Base-by-base conservation (phyloP, 2,888 invertebrate genomes). In the Agrotis puta region DNA sequence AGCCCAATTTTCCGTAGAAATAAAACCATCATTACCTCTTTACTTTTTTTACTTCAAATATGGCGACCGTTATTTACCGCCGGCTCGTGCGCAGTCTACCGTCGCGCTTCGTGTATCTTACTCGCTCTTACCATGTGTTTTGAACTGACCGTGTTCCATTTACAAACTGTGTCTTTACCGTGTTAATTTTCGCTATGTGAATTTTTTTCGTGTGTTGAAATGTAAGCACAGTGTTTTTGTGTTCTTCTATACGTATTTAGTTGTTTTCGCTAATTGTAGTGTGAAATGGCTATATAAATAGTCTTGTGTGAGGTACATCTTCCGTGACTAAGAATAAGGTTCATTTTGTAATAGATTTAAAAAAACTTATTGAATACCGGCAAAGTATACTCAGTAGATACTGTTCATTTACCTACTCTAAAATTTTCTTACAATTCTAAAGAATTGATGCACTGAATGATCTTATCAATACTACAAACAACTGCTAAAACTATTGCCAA, bases 101-200 rank as follows among this genome's bases (percentile, higher is more conserved):
- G 72, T 74, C 87, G 85, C 78, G 77, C 77, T 85, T 89, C 87
- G 85, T 91, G 89, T 90, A 87, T 92, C 92, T 91, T 92, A 87
- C 93, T 93, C 91, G 91, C 92, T 91, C 92, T 85, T 70, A 74
- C 72, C 62, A 77, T 82, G 85, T 70, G 70, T 79, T 81, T 65
- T 86, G 71, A 79, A 75, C 71, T 53, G 64, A 39, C 64, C 73
- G 81, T 79, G 70, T 85, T 84, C 74, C 79, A 70, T 53, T 73
- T 77, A 62, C 33, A 69, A 80, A 84, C 70, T 74, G 77, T 77
- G 74, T 76, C 70, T 58, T 58, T 64, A 48, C 64, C 61, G 71
- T 80, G 68, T 72, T 71, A 39, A 73, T 24, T 74, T 70, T 71
- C 66, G 72, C 65, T 58, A 83, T 85, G 80, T 82, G 84, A 82